A percentile compares a stretch with the other conserved stretches of the same genome.
Conservation (phyloP, 1,140 invertebrate genomes). For the Papilio polytes region DNA sequence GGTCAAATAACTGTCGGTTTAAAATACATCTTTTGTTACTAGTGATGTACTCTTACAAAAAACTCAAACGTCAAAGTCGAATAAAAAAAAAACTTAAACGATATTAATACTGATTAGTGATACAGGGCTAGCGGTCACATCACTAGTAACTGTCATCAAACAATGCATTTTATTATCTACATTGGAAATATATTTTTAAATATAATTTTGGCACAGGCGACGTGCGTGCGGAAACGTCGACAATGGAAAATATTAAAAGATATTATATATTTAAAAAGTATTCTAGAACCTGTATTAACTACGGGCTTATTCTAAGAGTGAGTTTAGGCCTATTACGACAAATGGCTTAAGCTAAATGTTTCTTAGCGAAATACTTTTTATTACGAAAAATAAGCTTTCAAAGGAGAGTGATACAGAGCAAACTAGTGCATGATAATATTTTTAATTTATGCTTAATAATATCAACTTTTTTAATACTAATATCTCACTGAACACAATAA, state of each 20-base stretch:
- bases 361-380: slow-evolving; percentile 17
- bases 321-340: slow-evolving; percentile 60
- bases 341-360: slow-evolving; percentile 35
- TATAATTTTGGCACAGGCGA: slow-evolving; percentile 78
- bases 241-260: slow-evolving; percentile 63
- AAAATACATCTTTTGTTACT: neutral
- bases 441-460: slow-evolving; percentile 59
- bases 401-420: slow-evolving; percentile 43
- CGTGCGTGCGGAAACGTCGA: slow-evolving; percentile 66
- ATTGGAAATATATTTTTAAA: slow-evolving; percentile 76
- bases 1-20: no score
- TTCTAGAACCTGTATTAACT: slow-evolving; percentile 74
- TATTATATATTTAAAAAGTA: slow-evolving; percentile 63
- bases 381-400: slow-evolving; percentile 18
- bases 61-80: slow-evolving; percentile 12
- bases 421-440: slow-evolving; percentile 49
- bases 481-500: slow-evolving; percentile 62
- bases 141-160: slow-evolving; percentile 52
- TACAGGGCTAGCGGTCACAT: neutral
- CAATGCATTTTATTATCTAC: slow-evolving; percentile 43
- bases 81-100: slow-evolving; percentile 4
- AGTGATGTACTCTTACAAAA: slow-evolving; percentile 2
- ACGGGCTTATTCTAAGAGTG: slow-evolving; percentile 76
- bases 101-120: slow-evolving; percentile 18
- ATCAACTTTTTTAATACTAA: slow-evolving; percentile 57